phyloP scores from a whole-genome alignment of 2,113 vertebrate genomes.

The Anhinga anhinga region DNA sequence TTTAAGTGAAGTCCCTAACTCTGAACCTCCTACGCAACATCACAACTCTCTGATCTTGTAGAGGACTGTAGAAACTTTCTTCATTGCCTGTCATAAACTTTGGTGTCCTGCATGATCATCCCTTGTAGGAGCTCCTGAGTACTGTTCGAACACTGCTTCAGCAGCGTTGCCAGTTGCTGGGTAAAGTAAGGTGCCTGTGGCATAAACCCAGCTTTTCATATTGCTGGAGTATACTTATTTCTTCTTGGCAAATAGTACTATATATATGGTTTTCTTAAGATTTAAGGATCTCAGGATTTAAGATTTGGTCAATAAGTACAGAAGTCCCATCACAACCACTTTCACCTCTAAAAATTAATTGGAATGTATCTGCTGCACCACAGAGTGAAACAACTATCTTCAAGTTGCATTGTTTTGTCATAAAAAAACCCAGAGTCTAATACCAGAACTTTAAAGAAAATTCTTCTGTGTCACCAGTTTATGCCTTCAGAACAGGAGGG shows the following conservation, averaged over 20 bases:
- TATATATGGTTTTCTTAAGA: not conserved
- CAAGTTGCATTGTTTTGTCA: not conserved
- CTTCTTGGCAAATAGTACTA: not conserved
- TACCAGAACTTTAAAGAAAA: not conserved
- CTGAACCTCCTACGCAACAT: not conserved
- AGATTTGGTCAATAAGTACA: not conserved
- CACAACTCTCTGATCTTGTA: not conserved
- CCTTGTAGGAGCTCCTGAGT: not conserved
- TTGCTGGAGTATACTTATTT: not conserved
- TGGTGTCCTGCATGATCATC: accelerated
- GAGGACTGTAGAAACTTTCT: not conserved
- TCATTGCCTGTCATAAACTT: not conserved
- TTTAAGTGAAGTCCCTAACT: not conserved
- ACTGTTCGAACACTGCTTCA: not conserved
- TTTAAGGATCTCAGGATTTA: not conserved
- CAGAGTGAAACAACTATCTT: not conserved
- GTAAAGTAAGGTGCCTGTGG: not conserved
- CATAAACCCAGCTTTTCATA: not conserved
- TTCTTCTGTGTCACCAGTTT: not conserved
- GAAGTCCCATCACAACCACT: not conserved
- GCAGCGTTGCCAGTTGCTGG: not conserved
- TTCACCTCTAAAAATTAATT: not conserved
- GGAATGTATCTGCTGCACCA: not conserved
- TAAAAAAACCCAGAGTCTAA: not conserved
- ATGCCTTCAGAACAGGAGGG: not conserved